Evolutionary conservation across 1,140 invertebrate genomes (phyloP), one percentile per base, ranked within the genome.

Genomic region (Pseudomyrmex pallidus): DNA sequence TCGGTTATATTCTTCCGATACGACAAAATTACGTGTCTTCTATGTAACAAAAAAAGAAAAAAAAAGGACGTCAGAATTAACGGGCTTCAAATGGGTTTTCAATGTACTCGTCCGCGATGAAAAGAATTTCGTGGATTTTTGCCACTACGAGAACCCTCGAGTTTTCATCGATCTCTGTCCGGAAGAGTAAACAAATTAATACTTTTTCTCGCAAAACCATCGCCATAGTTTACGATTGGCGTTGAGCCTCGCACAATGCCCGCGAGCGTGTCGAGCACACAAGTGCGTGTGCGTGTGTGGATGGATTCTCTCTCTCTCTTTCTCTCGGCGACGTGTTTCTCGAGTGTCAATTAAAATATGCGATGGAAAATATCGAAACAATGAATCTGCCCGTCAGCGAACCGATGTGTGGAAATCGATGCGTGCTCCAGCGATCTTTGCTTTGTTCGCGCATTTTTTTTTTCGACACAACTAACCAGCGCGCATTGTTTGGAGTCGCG

Each of bases 331-430:
- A 48, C 48, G n/a, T 82, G 56, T 66, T 74, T 72, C 54, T 64
- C 17, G 72, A 67, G 68, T 74, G 84, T 80, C 86, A 78, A 86
- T 89, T 89, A 89, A 89, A 88, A 88, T 84, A 89, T 84, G 70
- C 70, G 73, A 80, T 62, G 86, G 67, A 74, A 85, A 88, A 87
- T 88, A 68, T 83, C 48, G 86, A 85, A 88, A 88, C 73, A 84
- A 84, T 88, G 73, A 72, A 89, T 85, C 86, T 85, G 86, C 62
- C 87, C 87, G 67, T 78, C 70, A 83, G 52, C 61, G n/a, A 52
- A 83, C 77, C 73, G 61, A 77, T 74, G 61, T 66, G 64, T 77
- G 73, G 73, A 83, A 74, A 80, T 80, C 46, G 66, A 80, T 61
- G 66, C 54, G 66, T 80, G 76, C 76, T 80, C 66, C 66, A 80